phyloP scores from a whole-genome alignment of 2,888 invertebrate genomes.

The Ferdinandea cuprea region DNA sequence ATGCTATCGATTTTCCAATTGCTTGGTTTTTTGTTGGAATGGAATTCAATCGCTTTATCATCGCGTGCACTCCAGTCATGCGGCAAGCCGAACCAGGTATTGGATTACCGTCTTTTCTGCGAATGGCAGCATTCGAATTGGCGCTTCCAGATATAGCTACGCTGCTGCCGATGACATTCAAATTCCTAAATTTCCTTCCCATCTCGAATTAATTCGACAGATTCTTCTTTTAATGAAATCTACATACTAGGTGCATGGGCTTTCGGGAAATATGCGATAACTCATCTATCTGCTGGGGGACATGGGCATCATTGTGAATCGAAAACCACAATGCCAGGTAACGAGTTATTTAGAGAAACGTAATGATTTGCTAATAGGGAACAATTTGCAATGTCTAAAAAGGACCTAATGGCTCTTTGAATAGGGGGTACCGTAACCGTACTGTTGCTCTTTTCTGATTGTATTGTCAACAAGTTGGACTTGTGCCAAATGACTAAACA shows the following conservation, averaged over 20 bases:
- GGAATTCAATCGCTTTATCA: conserved; percentile 33
- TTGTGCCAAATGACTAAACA: conserved; percentile 35
- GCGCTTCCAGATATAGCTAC: conserved; percentile 7
- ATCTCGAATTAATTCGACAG: conserved; percentile 27
- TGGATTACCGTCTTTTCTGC: conserved; percentile 2
- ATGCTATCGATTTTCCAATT: conserved; percentile 47
- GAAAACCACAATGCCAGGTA: conserved; percentile 34
- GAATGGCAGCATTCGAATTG: conserved; percentile 53
- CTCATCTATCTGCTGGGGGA: not conserved
- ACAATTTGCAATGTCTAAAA: conserved; percentile 60
- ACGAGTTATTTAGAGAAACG: conserved; percentile 37
- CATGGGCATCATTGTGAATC: not conserved
- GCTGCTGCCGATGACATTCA: conserved; percentile 30
- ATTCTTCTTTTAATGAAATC: conserved; percentile 2
- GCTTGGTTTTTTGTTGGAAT: conserved; percentile 13
- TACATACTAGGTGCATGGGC: not conserved
- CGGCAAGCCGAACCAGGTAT: conserved; percentile 20
- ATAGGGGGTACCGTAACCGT: conserved; percentile 45
- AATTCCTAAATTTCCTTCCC: conserved; percentile 47
- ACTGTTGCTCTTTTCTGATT: conserved; percentile 33
- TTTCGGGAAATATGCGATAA: conserved; percentile 9
- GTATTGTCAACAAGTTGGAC: conserved; percentile 72
- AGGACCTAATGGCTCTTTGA: conserved; percentile 50
- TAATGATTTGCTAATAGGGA: conserved; percentile 49
- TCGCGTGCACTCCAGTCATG: conserved; percentile 37